Evolutionary conservation across 1,140 invertebrate species (phyloP).

Genomic region (Orchestia grillus): DNA sequence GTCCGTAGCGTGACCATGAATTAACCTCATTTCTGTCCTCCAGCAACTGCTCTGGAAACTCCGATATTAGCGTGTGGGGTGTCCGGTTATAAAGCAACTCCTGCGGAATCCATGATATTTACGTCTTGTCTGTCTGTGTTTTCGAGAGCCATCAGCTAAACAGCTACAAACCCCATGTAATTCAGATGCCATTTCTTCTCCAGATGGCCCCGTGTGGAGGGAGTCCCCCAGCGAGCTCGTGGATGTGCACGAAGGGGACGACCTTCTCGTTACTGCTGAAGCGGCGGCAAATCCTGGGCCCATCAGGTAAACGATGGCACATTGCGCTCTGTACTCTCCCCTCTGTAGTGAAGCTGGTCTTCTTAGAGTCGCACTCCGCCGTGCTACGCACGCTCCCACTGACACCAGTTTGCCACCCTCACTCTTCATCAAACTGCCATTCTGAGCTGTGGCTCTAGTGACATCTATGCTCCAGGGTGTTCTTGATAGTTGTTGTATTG

Average conservation of each 20-base stretch:
- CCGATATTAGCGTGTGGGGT: neutral
- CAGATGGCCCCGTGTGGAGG: conserved; percentile 12
- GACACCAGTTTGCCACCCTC: neutral
- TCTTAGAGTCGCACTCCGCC: neutral
- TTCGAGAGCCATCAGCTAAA: neutral
- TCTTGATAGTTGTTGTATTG: too few relatives aligned
- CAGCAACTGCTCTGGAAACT: neutral
- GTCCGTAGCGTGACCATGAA: neutral
- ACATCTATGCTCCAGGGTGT: neutral
- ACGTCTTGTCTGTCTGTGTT: neutral
- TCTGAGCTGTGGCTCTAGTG: neutral
- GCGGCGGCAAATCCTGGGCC: conserved; percentile 33
- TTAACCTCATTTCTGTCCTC: neutral
- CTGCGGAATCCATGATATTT: neutral
- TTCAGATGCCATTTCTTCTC: neutral
- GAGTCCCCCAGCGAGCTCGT: conserved; percentile 39
- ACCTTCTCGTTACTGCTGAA: conserved; percentile 35
- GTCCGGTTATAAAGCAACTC: too few relatives aligned
- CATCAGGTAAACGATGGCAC: conserved; percentile 28
- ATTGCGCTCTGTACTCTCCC: neutral
- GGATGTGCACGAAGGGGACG: conserved; percentile 43
- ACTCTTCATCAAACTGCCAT: neutral
- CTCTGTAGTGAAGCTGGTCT: neutral
- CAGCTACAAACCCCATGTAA: neutral
- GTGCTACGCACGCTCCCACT: neutral